A percentile compares a stretch with the other conserved stretches of the same genome.
These are phyloP conservation scores for Xestia xanthographa DNA, from an alignment of 2,888 invertebrate species.

Conservation along the genomic window DNA sequence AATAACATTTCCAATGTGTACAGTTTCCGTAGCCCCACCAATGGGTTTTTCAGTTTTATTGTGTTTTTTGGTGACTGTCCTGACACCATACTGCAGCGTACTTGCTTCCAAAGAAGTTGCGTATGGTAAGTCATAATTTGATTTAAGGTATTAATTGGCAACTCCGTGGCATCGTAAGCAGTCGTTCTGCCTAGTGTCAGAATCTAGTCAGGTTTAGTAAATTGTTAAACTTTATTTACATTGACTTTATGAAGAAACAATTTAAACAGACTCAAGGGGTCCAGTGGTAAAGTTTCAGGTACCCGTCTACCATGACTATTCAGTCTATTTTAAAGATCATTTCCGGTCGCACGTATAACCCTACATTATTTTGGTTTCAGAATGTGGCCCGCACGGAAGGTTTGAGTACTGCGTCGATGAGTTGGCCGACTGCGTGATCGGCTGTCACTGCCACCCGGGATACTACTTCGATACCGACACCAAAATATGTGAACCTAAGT, in stretches of 20 bases:
- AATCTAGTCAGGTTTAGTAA: neutral
- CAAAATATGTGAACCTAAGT: slow-evolving; percentile 88
- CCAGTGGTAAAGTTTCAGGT: neutral
- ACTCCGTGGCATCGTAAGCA: neutral
- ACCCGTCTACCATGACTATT: neutral
- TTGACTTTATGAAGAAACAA: neutral
- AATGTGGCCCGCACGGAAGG: slow-evolving; percentile 85
- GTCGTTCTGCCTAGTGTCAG: neutral
- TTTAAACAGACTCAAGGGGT: neutral
- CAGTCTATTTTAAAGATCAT: neutral
- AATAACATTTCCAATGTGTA: slow-evolving; percentile 40
- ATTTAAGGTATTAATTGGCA: slow-evolving; percentile 2
- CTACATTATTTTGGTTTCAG: slow-evolving; percentile 70
- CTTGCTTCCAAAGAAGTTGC: slow-evolving; percentile 20
- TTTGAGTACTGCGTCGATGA: slow-evolving; percentile 87
- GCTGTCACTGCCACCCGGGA: slow-evolving; percentile 87
- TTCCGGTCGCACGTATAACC: neutral
- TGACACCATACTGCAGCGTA: slow-evolving; percentile 23
- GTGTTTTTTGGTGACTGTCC: slow-evolving; percentile 36
- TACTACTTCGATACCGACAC: slow-evolving; percentile 86
- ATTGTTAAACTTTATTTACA: neutral
- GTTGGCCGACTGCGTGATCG: slow-evolving; percentile 84
- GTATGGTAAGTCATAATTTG: slow-evolving; percentile 54
- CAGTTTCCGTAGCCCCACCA: slow-evolving; percentile 32
- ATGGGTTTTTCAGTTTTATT: slow-evolving; percentile 48